Conservation (phyloP, 2,888 invertebrate genomes). For the Xylocampa areola region DNA sequence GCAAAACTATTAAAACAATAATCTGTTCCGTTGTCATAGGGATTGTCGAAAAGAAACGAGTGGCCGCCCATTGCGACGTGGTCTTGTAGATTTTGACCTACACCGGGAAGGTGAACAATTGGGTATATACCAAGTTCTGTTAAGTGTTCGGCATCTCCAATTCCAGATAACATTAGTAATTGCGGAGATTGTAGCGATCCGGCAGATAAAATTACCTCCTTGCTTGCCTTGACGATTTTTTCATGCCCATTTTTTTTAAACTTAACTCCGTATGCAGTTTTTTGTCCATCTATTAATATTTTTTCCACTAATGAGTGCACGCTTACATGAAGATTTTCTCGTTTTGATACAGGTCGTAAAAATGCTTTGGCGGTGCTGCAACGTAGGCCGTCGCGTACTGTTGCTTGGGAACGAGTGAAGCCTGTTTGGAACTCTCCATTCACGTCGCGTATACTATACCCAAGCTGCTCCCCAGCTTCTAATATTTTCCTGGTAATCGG, state of each 20-base stretch:
- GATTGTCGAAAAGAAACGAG: constrained; percentile 92
- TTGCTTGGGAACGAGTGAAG: constrained; percentile 94
- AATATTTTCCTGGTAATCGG: constrained; percentile 92
- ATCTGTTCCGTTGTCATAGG: constrained; percentile 87
- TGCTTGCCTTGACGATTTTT: constrained; percentile 90
- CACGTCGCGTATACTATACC: constrained; percentile 92
- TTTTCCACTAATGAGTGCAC: constrained; percentile 92
- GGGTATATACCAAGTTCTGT: constrained; percentile 90
- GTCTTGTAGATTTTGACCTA: constrained; percentile 95
- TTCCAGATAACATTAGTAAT: constrained; percentile 95
- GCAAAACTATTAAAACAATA: constrained; percentile 93
- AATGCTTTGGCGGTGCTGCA: constrained; percentile 96
- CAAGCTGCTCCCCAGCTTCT: constrained; percentile 92
- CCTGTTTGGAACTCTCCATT: constrained; percentile 95
- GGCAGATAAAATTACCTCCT: constrained; percentile 95
- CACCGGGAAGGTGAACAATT: constrained; percentile 91
- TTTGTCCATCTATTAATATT: constrained; percentile 91
- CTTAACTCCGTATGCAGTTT: constrained; percentile 91
- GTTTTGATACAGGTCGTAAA: constrained; percentile 91
- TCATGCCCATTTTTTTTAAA: constrained; percentile 90
- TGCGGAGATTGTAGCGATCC: constrained; percentile 96
- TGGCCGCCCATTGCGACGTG: constrained; percentile 95
- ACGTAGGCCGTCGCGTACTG: constrained; percentile 93
- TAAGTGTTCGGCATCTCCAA: constrained; percentile 92
- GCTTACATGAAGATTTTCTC: constrained; percentile 93